Conservation (phyloP, 2,888 invertebrate genomes). For the Geotrupes spiniger region DNA sequence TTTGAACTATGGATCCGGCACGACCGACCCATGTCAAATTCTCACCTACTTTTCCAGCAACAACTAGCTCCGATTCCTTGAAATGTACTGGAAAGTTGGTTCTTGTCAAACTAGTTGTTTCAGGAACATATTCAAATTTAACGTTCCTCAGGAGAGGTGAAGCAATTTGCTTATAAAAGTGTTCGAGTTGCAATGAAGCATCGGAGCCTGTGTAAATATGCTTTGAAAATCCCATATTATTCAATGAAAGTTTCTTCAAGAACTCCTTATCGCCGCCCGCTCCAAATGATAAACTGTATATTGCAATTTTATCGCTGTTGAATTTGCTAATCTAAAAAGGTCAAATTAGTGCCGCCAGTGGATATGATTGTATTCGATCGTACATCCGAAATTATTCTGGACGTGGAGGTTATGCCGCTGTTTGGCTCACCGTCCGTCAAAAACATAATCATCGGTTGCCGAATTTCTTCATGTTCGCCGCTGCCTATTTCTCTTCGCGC, state of each 20-base stretch:
- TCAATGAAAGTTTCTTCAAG: constrained; percentile 62
- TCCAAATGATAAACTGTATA: constrained; percentile 71
- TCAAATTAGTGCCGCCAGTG: constrained; percentile 15
- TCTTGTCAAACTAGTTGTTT: constrained; percentile 53
- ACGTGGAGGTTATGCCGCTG: constrained; percentile 55
- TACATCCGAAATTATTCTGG: constrained; percentile 55
- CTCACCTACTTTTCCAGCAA: constrained; percentile 54
- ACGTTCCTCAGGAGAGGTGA: neutral
- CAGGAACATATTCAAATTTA: constrained; percentile 1
- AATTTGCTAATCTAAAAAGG: constrained; percentile 27
- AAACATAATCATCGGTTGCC: constrained; percentile 64
- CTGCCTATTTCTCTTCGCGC: constrained; percentile 23
- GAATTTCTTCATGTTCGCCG: constrained; percentile 28
- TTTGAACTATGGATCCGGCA: too few species aligned
- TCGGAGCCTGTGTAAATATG: constrained; percentile 73
- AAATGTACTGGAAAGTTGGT: constrained; percentile 59
- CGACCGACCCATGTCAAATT: too few species aligned
- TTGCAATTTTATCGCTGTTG: constrained; percentile 48
- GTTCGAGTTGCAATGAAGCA: constrained; percentile 41
- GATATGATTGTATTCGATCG: constrained; percentile 34
- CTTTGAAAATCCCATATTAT: constrained; percentile 65
- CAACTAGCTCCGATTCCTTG: constrained; percentile 62
- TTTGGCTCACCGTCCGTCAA: constrained; percentile 67
- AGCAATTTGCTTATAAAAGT: neutral
- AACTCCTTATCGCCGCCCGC: constrained; percentile 65